These are phyloP conservation scores for Sphaeridia pumilis DNA, from an alignment of 2,888 invertebrate species.

Conservation along the genomic window DNA sequence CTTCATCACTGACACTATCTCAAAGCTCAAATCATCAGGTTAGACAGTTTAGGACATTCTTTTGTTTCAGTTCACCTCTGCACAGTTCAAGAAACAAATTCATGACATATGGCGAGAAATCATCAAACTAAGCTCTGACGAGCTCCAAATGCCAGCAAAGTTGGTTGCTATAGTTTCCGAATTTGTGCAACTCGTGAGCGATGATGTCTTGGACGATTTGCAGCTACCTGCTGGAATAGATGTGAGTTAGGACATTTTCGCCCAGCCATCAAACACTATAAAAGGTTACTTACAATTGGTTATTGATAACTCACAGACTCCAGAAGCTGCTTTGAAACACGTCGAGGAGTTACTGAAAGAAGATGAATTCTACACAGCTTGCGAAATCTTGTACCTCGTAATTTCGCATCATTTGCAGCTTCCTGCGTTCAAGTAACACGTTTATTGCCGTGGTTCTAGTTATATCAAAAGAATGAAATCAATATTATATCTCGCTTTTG, in stretches of 20 bases:
- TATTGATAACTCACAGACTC: slow-evolving; percentile 7
- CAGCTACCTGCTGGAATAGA: slow-evolving; percentile 4
- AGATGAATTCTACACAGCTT: slow-evolving; percentile 20
- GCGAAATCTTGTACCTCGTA: slow-evolving; percentile 15
- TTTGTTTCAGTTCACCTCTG: slow-evolving; percentile 8
- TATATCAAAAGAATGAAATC: neutral
- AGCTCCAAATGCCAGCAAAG: slow-evolving; percentile 2
- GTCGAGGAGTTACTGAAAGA: slow-evolving; percentile 15
- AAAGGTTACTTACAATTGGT: neutral
- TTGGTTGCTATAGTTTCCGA: slow-evolving; percentile 2
- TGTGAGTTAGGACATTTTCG: neutral
- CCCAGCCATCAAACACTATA: neutral
- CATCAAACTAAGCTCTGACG: neutral
- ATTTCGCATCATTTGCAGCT: slow-evolving; percentile 12
- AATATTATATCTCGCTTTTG: neutral
- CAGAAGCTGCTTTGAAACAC: slow-evolving; percentile 14
- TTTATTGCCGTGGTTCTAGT: neutral
- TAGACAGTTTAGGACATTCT: neutral
- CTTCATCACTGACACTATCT: no score
- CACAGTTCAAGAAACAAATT: slow-evolving; percentile 11
- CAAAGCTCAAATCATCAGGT: no score
- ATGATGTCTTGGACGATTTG: slow-evolving; percentile 2
- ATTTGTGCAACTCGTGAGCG: slow-evolving; percentile 1
- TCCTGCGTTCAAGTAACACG: slow-evolving; percentile 13
- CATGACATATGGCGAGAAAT: slow-evolving; percentile 7